phyloP scores from a whole-genome alignment of 1,140 invertebrate species.

The Idris sp. region DNA sequence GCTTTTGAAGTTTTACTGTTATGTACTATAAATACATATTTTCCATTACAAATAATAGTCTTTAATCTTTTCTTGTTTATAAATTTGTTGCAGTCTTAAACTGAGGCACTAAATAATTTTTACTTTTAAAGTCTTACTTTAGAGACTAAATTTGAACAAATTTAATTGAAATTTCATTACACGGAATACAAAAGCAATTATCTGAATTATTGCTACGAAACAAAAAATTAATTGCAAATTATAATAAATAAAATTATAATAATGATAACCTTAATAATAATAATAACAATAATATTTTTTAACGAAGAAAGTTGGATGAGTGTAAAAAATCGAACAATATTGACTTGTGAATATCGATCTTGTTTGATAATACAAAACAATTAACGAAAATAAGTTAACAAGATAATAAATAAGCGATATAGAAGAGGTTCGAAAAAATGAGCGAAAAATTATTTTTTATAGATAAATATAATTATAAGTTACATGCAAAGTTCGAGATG shows the following conservation, averaged over 20 bases:
- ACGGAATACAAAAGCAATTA: slow-evolving; percentile 11
- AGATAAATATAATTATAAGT: slow-evolving; percentile 39
- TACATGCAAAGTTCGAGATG: slow-evolving; percentile 40
- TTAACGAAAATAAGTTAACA: too few species aligned
- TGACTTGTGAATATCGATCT: too few species aligned
- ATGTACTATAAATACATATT: too few species aligned
- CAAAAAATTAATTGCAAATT: slow-evolving; percentile 1
- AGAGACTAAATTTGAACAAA: slow-evolving; percentile 33
- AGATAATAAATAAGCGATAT: slow-evolving; percentile 12
- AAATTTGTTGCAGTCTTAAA: slow-evolving; percentile 16
- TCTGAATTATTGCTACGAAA: background rate
- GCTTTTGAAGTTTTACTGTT: slow-evolving; percentile 4
- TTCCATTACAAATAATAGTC: too few species aligned
- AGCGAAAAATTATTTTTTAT: slow-evolving; percentile 20
- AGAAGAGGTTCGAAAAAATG: slow-evolving; percentile 29
- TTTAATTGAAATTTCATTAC: slow-evolving; percentile 31
- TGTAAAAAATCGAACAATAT: too few species aligned
- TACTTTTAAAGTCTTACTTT: too few species aligned
- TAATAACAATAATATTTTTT: slow-evolving; percentile 10
- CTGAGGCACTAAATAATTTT: slow-evolving; percentile 44
- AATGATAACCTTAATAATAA: slow-evolving; percentile 17
- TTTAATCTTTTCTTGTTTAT: too few species aligned
- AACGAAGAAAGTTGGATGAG: too few species aligned
- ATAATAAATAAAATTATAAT: slow-evolving; percentile 17
- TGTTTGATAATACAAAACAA: too few species aligned